Evolutionary conservation across 2,888 invertebrate genomes (phyloP).

Genomic region (Petrophora chlorosata): DNA sequence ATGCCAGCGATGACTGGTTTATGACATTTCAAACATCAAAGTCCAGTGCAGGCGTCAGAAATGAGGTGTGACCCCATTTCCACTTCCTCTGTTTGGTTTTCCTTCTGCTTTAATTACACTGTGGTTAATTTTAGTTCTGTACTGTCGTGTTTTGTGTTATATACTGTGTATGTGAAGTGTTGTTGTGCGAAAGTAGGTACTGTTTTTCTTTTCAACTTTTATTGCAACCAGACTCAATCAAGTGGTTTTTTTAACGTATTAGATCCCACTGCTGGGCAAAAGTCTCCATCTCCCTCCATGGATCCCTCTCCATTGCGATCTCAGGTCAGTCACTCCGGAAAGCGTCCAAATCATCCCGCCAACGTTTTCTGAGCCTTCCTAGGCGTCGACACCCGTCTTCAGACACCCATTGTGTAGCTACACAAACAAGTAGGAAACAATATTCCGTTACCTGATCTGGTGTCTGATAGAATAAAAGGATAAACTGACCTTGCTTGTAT

Average conservation of each 20-base stretch:
- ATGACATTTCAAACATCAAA: constrained; percentile 51
- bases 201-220: too few species aligned
- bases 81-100: constrained; percentile 39
- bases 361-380: too few species aligned
- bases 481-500: constrained; percentile 61
- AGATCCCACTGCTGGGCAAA: too few species aligned
- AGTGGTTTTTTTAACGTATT: too few species aligned
- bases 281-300: too few species aligned
- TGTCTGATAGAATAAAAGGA: constrained; percentile 66
- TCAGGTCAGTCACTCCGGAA: too few species aligned
- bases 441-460: constrained; percentile 56
- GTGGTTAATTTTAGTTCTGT: constrained; percentile 24
- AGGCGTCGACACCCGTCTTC: too few species aligned
- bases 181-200: constrained; percentile 34
- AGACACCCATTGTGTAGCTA: too few species aligned
- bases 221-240: too few species aligned
- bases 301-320: too few species aligned
- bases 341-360: too few species aligned
- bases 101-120: constrained; percentile 23
- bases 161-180: neutral
- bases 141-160: constrained; percentile 19
- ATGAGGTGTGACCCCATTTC: constrained; percentile 49
- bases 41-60: constrained; percentile 58
- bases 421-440: too few species aligned
- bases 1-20: constrained; percentile 51